Evolutionary conservation across 2,888 invertebrate species (phyloP).

Genomic region (Dolichopus griseipennis): DNA sequence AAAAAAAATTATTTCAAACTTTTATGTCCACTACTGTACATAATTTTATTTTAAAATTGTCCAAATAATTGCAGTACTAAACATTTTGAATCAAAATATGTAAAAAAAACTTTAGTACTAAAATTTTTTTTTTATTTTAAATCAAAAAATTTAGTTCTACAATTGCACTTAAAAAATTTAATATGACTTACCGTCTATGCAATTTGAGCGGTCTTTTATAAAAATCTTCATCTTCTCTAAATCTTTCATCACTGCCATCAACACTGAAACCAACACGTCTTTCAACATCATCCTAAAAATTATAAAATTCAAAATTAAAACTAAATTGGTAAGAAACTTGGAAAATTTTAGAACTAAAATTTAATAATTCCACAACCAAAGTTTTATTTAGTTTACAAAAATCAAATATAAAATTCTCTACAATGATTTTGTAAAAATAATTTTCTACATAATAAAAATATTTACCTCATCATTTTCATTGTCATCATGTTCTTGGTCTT

Average conservation of each 20-base stretch:
- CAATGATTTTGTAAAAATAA: background rate
- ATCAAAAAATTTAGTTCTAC: background rate
- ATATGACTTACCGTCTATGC: slow-evolving; percentile 36
- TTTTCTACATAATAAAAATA: background rate
- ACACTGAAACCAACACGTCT: slow-evolving; percentile 58
- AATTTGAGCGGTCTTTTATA: slow-evolving; percentile 42
- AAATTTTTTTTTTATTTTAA: too few relatives aligned
- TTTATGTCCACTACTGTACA: too few relatives aligned
- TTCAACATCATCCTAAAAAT: slow-evolving; percentile 44
- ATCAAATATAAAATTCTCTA: background rate
- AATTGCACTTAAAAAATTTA: background rate
- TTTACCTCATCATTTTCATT: slow-evolving; percentile 57
- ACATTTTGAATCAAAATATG: background rate
- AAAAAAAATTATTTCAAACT: too few relatives aligned
- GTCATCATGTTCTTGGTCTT: slow-evolving; percentile 52
- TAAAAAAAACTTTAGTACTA: background rate
- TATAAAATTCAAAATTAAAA: too few relatives aligned
- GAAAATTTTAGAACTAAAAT: too few relatives aligned
- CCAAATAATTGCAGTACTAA: too few relatives aligned
- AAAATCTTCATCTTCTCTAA: slow-evolving; percentile 38
- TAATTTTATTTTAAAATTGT: too few relatives aligned
- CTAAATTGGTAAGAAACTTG: too few relatives aligned
- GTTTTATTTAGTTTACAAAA: background rate
- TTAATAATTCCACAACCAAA: too few relatives aligned
- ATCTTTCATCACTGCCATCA: slow-evolving; percentile 30